These are phyloP conservation scores for Belonocnema kinseyi DNA, from an alignment of 1,140 invertebrate genomes.

Conservation along the genomic window DNA sequence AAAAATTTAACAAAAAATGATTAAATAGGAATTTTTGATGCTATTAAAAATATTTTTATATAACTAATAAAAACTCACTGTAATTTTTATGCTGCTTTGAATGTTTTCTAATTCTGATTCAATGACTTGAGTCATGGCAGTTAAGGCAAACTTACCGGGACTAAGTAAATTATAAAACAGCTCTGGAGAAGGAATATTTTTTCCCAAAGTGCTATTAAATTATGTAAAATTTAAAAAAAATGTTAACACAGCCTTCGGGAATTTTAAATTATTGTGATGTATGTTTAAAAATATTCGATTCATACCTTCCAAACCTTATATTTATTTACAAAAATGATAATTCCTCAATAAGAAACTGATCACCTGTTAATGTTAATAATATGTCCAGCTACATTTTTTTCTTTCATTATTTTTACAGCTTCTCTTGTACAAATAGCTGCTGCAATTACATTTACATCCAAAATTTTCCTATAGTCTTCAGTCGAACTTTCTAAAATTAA, in stretches of 20 bases:
- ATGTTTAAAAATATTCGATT: too few species aligned
- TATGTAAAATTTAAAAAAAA: too few species aligned
- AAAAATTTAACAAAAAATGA: neutral
- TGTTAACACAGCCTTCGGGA: too few species aligned
- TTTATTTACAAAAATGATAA: too few species aligned
- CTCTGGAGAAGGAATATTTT: conserved; percentile 61
- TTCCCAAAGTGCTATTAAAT: conserved; percentile 58
- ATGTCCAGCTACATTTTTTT: neutral
- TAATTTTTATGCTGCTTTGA: conserved; percentile 80
- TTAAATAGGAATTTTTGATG: neutral
- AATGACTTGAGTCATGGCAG: conserved; percentile 80
- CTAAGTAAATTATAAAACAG: conserved; percentile 76
- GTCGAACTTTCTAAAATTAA: neutral
- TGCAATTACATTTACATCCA: conserved; percentile 23
- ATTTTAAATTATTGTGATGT: too few species aligned
- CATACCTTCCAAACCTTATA: too few species aligned
- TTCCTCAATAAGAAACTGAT: too few species aligned
- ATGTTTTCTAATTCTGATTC: conserved; percentile 79
- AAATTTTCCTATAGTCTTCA: neutral
- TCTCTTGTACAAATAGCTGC: conserved; percentile 4
- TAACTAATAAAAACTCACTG: conserved; percentile 74
- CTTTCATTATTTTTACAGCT: conserved; percentile 12
- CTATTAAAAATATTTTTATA: too few species aligned
- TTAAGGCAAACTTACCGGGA: conserved; percentile 83
- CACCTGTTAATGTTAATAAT: conserved; percentile 27